Conservation (phyloP, 2,888 invertebrate species). For the Mythimna albipuncta region DNA sequence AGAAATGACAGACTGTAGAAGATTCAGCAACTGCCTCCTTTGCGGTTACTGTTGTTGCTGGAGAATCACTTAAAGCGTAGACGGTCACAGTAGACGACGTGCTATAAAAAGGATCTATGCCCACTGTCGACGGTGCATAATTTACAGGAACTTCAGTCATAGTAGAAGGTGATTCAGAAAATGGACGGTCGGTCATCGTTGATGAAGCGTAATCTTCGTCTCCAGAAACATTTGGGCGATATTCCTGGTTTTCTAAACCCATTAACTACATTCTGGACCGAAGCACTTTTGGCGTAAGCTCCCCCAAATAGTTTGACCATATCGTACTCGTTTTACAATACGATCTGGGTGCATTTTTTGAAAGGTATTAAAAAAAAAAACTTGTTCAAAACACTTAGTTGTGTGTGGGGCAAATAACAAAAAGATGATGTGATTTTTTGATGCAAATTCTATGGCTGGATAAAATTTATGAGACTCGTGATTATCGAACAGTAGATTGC, state of each 20-base stretch:
- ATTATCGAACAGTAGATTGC: background rate
- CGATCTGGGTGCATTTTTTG: background rate
- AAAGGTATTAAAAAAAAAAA: background rate
- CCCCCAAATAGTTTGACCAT: no score
- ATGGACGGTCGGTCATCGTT: no score
- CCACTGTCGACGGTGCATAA: no score
- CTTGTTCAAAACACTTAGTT: constrained; percentile 2
- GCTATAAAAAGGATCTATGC: background rate
- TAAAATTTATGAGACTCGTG: background rate
- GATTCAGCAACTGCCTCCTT: constrained; percentile 1
- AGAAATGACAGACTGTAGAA: background rate
- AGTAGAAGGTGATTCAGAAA: no score
- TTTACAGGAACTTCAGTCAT: no score
- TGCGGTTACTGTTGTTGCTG: background rate
- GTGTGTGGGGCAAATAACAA: background rate
- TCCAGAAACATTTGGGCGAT: no score
- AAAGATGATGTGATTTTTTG: constrained; percentile 2
- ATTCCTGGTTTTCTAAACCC: background rate
- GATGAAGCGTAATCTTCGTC: no score
- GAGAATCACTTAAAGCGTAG: background rate
- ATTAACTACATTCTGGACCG: no score
- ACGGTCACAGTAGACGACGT: background rate
- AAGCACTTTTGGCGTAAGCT: no score
- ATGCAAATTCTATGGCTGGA: background rate
- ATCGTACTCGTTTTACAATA: background rate